Evolutionary conservation across 2,113 vertebrate species (phyloP).

Genomic region (Ictalurus punctatus): DNA sequence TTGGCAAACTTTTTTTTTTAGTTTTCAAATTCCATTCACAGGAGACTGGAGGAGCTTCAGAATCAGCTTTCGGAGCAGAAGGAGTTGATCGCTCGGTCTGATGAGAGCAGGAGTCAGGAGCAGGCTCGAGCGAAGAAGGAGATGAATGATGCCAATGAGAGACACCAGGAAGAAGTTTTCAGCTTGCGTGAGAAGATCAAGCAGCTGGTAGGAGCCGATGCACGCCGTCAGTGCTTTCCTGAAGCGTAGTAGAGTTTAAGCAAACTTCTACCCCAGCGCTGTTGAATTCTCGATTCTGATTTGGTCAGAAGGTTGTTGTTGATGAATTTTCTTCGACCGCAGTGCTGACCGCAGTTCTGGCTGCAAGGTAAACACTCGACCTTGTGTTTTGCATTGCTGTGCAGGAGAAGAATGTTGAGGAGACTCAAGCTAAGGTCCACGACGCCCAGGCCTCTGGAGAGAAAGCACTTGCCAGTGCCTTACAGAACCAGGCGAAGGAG

Average conservation of each 20-base stretch:
- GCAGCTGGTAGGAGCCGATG: slow-evolving; percentile 77
- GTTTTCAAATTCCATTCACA: slow-evolving; percentile 50
- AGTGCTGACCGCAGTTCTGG: not conserved
- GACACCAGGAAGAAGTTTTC: slow-evolving; percentile 75
- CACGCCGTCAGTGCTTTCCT: not conserved
- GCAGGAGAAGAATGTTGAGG: slow-evolving; percentile 71
- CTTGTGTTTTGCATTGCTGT: slow-evolving; percentile 4
- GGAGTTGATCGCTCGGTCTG: slow-evolving; percentile 74
- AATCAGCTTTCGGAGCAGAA: slow-evolving; percentile 79
- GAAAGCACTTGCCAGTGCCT: slow-evolving; percentile 70
- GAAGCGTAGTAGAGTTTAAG: not conserved
- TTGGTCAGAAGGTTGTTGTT: not conserved
- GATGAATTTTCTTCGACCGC: not conserved
- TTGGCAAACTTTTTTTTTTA: not conserved
- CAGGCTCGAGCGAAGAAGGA: slow-evolving; percentile 76
- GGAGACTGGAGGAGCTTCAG: slow-evolving; percentile 86
- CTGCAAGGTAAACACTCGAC: not conserved
- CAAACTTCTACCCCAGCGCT: not conserved
- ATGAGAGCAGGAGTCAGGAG: slow-evolving; percentile 75
- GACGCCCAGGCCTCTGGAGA: slow-evolving; percentile 78
- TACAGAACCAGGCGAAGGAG: slow-evolving; percentile 68
- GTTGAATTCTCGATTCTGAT: not conserved
- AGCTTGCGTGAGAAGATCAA: slow-evolving; percentile 74
- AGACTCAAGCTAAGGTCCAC: slow-evolving; percentile 69
- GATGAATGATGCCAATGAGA: slow-evolving; percentile 69